A percentile compares a stretch with the other conserved stretches of the same genome.
phyloP scores from a whole-genome alignment of 1,140 invertebrate species.

The Drosophila setifemur region DNA sequence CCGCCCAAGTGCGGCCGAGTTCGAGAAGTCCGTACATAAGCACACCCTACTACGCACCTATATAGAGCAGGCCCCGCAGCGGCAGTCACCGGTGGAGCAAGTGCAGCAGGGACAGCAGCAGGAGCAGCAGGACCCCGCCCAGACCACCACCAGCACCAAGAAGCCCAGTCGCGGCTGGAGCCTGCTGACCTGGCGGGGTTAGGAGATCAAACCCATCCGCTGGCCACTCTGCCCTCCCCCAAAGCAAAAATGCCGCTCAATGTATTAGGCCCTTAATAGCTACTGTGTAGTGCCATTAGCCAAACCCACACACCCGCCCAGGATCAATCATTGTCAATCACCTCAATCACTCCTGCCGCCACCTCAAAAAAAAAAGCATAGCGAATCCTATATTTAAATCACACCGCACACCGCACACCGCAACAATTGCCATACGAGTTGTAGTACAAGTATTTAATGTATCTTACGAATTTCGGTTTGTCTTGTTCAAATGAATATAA shows the following conservation, averaged over 20 bases:
- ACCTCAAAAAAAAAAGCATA: constrained; percentile 35
- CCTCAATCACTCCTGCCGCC: constrained; percentile 10
- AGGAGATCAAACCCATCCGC: too few relatives aligned
- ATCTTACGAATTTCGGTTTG: constrained; percentile 9
- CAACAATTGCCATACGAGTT: constrained; percentile 59
- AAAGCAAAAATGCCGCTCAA: constrained; percentile 59
- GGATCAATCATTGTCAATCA: constrained; percentile 11
- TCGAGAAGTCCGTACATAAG: constrained; percentile 76
- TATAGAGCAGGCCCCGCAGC: constrained; percentile 58
- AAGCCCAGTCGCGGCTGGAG: constrained; percentile 74
- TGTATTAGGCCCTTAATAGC: constrained; percentile 80
- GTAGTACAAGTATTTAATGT: constrained; percentile 54
- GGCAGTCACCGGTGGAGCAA: constrained; percentile 8
- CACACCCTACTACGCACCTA: constrained; percentile 78
- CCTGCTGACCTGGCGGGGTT: constrained; percentile 75
- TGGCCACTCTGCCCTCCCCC: background rate
- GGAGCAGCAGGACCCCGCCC: constrained; percentile 22
- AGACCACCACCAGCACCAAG: constrained; percentile 37
- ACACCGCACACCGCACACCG: too few relatives aligned
- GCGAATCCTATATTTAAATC: constrained; percentile 44
- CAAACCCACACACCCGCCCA: constrained; percentile 9
- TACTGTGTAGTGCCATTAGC: constrained; percentile 80
- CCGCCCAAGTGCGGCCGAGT: constrained; percentile 67
- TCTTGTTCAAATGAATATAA: too few relatives aligned
- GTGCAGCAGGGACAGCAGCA: constrained; percentile 29